Evolutionary conservation across 2,113 vertebrate genomes (phyloP).

Genomic region (Istiophorus platypterus): DNA sequence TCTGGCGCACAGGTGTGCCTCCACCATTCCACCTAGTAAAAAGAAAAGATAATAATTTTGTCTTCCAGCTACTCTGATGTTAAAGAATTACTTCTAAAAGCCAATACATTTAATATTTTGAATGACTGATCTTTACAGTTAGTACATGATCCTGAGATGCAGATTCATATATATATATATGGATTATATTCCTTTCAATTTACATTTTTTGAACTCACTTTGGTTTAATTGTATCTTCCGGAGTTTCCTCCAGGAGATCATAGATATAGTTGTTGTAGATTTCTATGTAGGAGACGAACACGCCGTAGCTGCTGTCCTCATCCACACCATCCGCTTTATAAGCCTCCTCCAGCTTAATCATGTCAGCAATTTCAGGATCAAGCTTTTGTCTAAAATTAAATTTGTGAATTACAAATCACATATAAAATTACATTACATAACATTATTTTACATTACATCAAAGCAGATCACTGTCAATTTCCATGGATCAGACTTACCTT

Average conservation of each 20-base stretch:
- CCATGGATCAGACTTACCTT: constrained; percentile 81
- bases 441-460: neutral
- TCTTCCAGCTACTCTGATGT: constrained; percentile 48
- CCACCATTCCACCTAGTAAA: constrained; percentile 94
- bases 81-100: neutral
- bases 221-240: constrained; percentile 89
- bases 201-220: constrained; percentile 87
- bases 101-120: neutral
- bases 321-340: constrained; percentile 89
- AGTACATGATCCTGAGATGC: neutral
- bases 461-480: neutral
- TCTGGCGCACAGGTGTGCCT: constrained; percentile 91
- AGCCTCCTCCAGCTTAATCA: constrained; percentile 89
- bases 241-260: constrained; percentile 92
- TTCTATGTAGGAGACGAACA: constrained; percentile 97
- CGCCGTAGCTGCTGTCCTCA: constrained; percentile 93
- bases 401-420: neutral
- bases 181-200: neutral
- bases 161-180: constrained; percentile 3
- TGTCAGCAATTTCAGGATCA: constrained; percentile 94
- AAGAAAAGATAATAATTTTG: constrained; percentile 82
- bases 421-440: neutral
- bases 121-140: constrained; percentile 4
- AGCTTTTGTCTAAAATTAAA: constrained; percentile 85
- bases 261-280: constrained; percentile 99